These are phyloP conservation scores for Sceloporus undulatus DNA, from an alignment of 2,113 vertebrate species.

Conservation along the genomic window DNA sequence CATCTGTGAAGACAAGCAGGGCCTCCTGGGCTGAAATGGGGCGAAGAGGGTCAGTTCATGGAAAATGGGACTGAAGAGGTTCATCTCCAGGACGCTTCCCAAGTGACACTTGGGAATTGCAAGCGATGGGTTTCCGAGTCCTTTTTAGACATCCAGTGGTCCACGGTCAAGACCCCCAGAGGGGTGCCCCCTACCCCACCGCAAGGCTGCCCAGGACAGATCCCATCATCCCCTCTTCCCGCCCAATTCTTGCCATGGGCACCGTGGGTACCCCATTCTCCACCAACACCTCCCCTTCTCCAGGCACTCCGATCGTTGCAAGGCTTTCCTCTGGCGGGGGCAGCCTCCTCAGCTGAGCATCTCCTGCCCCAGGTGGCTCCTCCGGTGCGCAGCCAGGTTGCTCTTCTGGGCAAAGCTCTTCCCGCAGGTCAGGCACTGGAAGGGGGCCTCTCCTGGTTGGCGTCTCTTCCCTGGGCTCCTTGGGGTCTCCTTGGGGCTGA, in stretches of 20 bases:
- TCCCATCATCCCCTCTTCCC: too few relatives aligned
- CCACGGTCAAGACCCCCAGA: neutral
- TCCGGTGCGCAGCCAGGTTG: neutral
- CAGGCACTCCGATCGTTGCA: neutral
- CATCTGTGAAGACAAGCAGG: too few relatives aligned
- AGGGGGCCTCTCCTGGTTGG: neutral
- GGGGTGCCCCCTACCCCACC: neutral
- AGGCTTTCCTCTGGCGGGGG: accelerated
- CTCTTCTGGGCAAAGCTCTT: constrained; percentile 29
- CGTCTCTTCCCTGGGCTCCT: neutral
- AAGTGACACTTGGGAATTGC: accelerated
- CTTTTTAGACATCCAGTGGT: neutral
- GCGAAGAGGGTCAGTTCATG: too few relatives aligned
- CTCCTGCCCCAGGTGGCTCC: neutral
- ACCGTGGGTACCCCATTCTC: too few relatives aligned
- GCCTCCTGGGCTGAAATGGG: neutral
- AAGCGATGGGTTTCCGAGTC: neutral
- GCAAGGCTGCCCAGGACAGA: too few relatives aligned
- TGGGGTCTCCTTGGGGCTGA: neutral
- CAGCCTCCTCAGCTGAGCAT: neutral
- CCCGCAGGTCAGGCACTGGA: constrained; percentile 25
- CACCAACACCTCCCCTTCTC: too few relatives aligned
- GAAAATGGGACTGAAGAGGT: too few relatives aligned
- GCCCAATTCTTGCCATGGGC: neutral
- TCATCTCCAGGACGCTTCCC: neutral